A percentile compares a stretch with the other conserved stretches of the same genome.
Evolutionary conservation across 1,140 invertebrate genomes (phyloP).

Genomic region (Phthorimaea operculella): DNA sequence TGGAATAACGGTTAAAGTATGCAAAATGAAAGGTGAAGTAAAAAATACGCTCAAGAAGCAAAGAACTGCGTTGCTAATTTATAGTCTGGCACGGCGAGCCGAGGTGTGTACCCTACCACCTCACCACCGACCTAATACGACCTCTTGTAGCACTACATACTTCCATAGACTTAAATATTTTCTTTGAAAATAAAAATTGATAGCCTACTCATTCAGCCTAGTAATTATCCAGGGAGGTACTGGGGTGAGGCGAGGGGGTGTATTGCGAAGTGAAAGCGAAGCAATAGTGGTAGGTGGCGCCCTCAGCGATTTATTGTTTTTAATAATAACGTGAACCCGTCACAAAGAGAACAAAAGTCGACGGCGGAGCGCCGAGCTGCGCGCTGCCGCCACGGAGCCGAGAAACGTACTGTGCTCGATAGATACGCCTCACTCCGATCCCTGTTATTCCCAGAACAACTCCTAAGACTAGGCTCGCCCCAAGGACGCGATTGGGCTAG

Average conservation of each 20-base stretch:
- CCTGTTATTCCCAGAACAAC: too few relatives aligned
- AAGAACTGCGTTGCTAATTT: too few relatives aligned
- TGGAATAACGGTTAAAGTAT: too few relatives aligned
- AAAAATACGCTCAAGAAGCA: too few relatives aligned
- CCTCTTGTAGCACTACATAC: too few relatives aligned
- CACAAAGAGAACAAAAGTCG: conserved; percentile 63
- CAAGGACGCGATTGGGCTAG: too few relatives aligned
- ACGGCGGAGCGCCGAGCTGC: conserved; percentile 33
- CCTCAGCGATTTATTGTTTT: conserved; percentile 66
- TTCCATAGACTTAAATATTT: neutral
- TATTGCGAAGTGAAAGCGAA: conserved; percentile 53
- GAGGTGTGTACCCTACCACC: too few relatives aligned
- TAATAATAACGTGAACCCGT: conserved; percentile 65
- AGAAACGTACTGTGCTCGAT: neutral
- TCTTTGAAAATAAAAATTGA: conserved; percentile 6
- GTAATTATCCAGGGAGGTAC: conserved; percentile 23
- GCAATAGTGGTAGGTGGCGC: conserved; percentile 60
- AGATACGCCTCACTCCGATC: too few relatives aligned
- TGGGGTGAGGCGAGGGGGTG: conserved; percentile 18
- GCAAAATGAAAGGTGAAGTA: too few relatives aligned
- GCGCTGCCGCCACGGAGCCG: conserved; percentile 1
- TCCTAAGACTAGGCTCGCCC: too few relatives aligned
- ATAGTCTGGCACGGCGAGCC: too few relatives aligned
- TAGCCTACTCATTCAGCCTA: conserved; percentile 11
- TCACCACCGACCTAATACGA: too few relatives aligned